phyloP scores from a whole-genome alignment of 2,113 vertebrate species.

The sheep (Ovis aries) region ARS-UI_Ramb_v3.0 NC_056064.1:8893001-8893500 shows the following conservation, averaged over 20 bases:
- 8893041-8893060: background rate
- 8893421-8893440: background rate
- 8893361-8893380: background rate
- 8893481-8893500: too few relatives aligned
- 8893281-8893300: background rate
- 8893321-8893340: background rate
- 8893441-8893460: background rate
- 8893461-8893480: too few relatives aligned
- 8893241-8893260: background rate
- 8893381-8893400: background rate
- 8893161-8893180: background rate
- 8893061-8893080: background rate
- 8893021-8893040: background rate
- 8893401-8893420: background rate
- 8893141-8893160: background rate
- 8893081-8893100: background rate
- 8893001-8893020: background rate
- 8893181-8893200: background rate
- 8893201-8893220: background rate
- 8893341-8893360: background rate
- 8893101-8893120: background rate
- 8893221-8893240: background rate
- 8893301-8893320: background rate
- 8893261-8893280: background rate
- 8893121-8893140: background rate